These are phyloP conservation scores for Hoplias malabaricus DNA, from an alignment of 2,113 vertebrate species.

Conservation along the genomic window DNA sequence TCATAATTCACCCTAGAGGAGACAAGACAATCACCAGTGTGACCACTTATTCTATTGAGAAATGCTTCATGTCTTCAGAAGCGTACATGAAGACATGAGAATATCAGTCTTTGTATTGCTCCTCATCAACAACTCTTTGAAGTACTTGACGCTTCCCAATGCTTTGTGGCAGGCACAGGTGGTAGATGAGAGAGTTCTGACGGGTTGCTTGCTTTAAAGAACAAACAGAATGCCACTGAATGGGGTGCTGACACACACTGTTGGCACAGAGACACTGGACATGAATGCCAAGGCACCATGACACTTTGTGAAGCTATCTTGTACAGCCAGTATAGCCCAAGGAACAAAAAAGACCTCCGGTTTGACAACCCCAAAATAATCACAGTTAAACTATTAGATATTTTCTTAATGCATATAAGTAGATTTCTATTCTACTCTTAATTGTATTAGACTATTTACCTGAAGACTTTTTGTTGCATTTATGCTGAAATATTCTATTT, in stretches of 20 bases:
- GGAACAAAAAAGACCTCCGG: not conserved
- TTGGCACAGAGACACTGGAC: slow-evolving; percentile 30
- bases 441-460: no score
- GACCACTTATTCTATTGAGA: not conserved
- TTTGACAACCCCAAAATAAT: not conserved
- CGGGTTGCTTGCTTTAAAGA: slow-evolving; percentile 21
- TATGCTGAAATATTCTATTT: no score
- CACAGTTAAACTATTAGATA: no score
- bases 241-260: slow-evolving; percentile 15
- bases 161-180: slow-evolving; percentile 30
- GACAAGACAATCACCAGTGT: not conserved
- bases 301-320: not conserved
- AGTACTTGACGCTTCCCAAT: slow-evolving; percentile 22
- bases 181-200: slow-evolving; percentile 38
- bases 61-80: not conserved
- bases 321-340: not conserved
- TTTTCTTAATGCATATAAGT: no score
- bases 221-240: slow-evolving; percentile 26
- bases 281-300: slow-evolving; percentile 17
- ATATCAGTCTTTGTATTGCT: slow-evolving; percentile 24
- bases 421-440: no score
- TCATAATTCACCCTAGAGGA: not conserved
- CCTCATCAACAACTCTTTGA: slow-evolving; percentile 38
- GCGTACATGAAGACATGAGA: slow-evolving; percentile 12
- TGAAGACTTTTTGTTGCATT: no score